Evolutionary conservation across 2,113 vertebrate species (phyloP).

Genomic region (Felis catus): DNA sequence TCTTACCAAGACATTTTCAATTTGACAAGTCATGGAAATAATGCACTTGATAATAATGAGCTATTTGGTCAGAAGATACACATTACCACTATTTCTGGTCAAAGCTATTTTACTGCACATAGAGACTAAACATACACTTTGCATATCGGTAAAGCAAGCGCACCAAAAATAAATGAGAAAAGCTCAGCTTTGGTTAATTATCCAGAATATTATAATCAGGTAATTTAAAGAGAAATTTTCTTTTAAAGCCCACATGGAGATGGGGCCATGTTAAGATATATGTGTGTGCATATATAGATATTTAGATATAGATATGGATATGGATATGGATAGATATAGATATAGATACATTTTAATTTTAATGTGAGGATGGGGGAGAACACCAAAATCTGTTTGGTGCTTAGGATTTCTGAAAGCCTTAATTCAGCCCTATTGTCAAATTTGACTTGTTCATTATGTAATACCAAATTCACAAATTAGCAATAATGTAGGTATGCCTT

Average conservation of each 20-base stretch:
- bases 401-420: background rate
- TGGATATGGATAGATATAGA: no score
- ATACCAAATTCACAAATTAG: background rate
- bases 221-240: background rate
- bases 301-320: no score
- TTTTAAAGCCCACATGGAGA: background rate
- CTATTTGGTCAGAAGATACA: background rate
- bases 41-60: background rate
- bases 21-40: background rate
- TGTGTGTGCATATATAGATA: background rate
- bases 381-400: background rate
- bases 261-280: background rate
- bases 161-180: background rate
- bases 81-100: background rate
- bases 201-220: background rate
- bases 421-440: background rate
- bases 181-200: background rate
- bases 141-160: background rate
- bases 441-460: background rate
- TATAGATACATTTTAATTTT: background rate
- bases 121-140: background rate
- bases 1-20: background rate
- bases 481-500: background rate
- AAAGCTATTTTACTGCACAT: background rate
- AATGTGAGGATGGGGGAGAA: background rate